phyloP scores from a whole-genome alignment of 2,797 vertebrate species.

The Toxotes lorentzi region DNA sequence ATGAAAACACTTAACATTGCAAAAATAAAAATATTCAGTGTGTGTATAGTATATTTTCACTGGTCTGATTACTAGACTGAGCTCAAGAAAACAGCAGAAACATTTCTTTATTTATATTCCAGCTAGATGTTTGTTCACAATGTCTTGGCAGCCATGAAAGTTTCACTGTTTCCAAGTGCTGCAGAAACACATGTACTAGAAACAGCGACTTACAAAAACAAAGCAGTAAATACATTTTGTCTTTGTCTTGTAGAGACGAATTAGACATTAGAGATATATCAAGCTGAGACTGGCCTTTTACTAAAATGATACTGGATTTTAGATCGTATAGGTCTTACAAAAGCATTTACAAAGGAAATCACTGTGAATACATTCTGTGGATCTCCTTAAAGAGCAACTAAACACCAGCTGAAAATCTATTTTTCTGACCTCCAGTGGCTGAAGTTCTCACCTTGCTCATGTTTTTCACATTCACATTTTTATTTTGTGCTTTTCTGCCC shows the following conservation, averaged over 20 bases:
- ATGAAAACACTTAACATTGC: neutral
- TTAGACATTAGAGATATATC: neutral
- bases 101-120: neutral
- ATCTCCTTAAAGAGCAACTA: neutral
- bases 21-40: constrained; percentile 21
- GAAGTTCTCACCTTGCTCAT: neutral
- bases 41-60: constrained; percentile 17
- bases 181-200: neutral
- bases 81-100: constrained; percentile 12
- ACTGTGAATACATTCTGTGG: neutral
- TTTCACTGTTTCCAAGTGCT: neutral
- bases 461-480: neutral
- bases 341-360: neutral
- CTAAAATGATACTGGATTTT: neutral
- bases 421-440: neutral
- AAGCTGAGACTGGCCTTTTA: neutral
- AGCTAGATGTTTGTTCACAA: constrained; percentile 1
- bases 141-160: neutral
- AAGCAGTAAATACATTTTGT: neutral
- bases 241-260: neutral
- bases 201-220: neutral
- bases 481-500: neutral
- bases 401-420: neutral
- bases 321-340: neutral
- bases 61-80: constrained; percentile 19